Conservation (phyloP, 2,888 invertebrate species). For the Aplocera efformata region DNA sequence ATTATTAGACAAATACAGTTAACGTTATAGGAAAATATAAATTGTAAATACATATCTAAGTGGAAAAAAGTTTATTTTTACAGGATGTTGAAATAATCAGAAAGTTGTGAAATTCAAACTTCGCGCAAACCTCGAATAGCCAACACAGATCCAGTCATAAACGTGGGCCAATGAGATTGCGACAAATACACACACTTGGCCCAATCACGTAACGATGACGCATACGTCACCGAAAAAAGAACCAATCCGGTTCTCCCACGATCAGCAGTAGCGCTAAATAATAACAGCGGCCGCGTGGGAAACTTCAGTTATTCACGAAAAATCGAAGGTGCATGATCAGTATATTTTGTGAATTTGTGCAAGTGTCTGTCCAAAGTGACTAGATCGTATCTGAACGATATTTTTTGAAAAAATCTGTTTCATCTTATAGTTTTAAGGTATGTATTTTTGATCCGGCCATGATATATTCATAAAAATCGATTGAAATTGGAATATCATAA, state of each 20-base stretch:
- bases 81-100: slow-evolving; percentile 14
- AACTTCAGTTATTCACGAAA: slow-evolving; percentile 70
- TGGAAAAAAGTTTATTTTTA: too few relatives aligned
- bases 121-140: slow-evolving; percentile 46
- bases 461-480: too few relatives aligned
- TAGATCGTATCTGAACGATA: slow-evolving; percentile 57
- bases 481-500: slow-evolving; percentile 10
- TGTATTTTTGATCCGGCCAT: slow-evolving; percentile 26
- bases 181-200: slow-evolving; percentile 78
- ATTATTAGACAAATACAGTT: too few relatives aligned
- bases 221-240: slow-evolving; percentile 63
- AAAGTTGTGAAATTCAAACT: slow-evolving; percentile 43
- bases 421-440: slow-evolving; percentile 42
- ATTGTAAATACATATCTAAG: too few relatives aligned
- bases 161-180: slow-evolving; percentile 85
- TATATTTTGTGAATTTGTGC: slow-evolving; percentile 45
- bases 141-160: slow-evolving; percentile 55
- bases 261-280: slow-evolving; percentile 80
- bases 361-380: slow-evolving; percentile 55
- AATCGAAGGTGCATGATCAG: slow-evolving; percentile 55
- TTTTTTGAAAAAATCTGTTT: slow-evolving; percentile 35
- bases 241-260: slow-evolving; percentile 82
- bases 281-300: slow-evolving; percentile 65
- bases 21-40: too few relatives aligned
- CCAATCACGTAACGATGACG: slow-evolving; percentile 61